Evolutionary conservation across 2,888 invertebrate genomes (phyloP).

Genomic region (Eumerus sabulonum): DNA sequence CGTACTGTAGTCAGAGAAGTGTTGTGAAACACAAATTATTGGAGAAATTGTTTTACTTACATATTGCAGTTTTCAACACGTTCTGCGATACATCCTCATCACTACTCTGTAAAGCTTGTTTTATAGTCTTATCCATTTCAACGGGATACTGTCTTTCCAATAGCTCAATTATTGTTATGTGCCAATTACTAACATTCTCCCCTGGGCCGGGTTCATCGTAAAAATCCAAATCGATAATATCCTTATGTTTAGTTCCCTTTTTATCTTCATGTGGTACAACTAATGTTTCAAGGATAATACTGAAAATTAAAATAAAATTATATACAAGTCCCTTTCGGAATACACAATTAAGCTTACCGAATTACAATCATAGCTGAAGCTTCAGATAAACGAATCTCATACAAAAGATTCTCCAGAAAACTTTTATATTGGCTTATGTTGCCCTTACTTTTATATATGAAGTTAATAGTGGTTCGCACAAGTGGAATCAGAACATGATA

Average conservation of each 20-base stretch:
- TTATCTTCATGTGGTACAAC: no score
- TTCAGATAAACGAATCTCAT: slow-evolving; percentile 82
- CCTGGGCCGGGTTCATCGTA: slow-evolving; percentile 65
- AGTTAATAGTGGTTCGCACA: slow-evolving; percentile 80
- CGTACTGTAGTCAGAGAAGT: background rate
- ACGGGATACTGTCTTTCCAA: slow-evolving; percentile 86
- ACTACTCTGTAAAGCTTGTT: slow-evolving; percentile 80
- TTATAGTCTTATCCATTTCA: slow-evolving; percentile 85
- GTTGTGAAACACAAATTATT: background rate
- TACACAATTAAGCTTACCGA: slow-evolving; percentile 79
- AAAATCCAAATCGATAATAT: slow-evolving; percentile 75
- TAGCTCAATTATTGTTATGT: slow-evolving; percentile 81
- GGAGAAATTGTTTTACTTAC: slow-evolving; percentile 18
- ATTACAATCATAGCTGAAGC: slow-evolving; percentile 81
- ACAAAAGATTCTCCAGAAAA: slow-evolving; percentile 82
- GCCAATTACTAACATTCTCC: slow-evolving; percentile 78
- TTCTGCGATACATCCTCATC: slow-evolving; percentile 1
- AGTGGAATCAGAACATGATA: slow-evolving; percentile 82
- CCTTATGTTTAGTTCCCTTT: slow-evolving; percentile 48
- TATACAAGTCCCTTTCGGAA: slow-evolving; percentile 77
- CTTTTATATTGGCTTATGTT: slow-evolving; percentile 79
- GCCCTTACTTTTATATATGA: slow-evolving; percentile 80
- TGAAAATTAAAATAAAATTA: slow-evolving; percentile 77
- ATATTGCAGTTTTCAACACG: slow-evolving; percentile 27
- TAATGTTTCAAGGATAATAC: slow-evolving; percentile 78